These are phyloP conservation scores for Knipowitschia caucasica DNA, from an alignment of 2,797 vertebrate species.

Conservation along the genomic window DNA sequence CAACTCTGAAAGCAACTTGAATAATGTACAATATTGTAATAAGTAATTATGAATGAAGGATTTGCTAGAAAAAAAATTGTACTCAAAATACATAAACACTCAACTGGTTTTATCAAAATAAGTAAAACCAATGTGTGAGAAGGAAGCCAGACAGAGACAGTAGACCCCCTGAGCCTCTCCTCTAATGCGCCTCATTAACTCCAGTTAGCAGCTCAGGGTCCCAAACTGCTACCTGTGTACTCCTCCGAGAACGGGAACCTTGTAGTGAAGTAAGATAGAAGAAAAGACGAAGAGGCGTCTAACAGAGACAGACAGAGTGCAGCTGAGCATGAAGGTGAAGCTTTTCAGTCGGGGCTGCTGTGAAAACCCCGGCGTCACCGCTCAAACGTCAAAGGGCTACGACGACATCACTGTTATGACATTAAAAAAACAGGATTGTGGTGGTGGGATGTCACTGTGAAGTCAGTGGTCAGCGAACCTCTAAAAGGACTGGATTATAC, in stretches of 20 bases:
- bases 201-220: constrained; percentile 18
- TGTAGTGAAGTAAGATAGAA: constrained; percentile 1
- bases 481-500: too few species aligned
- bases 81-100: too few species aligned
- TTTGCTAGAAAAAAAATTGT: too few species aligned
- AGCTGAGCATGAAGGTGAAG: constrained; percentile 35
- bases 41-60: too few species aligned
- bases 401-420: background rate
- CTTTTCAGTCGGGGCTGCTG: constrained; percentile 12
- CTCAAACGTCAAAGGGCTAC: constrained; percentile 7
- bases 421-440: background rate
- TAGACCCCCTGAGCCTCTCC: constrained; percentile 22
- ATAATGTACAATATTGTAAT: too few species aligned
- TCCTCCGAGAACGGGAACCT: constrained; percentile 7
- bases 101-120: background rate
- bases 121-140: background rate
- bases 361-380: constrained; percentile 22
- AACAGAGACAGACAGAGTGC: constrained; percentile 14
- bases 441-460: background rate
- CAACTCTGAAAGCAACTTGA: too few species aligned
- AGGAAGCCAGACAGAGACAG: constrained; percentile 21
- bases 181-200: constrained; percentile 61
- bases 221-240: background rate
- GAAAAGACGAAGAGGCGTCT: background rate
- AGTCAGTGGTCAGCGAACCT: too few species aligned